These are phyloP conservation scores for Trematocara marginatum DNA, from an alignment of 2,113 vertebrate genomes.

Conservation along the genomic window DNA sequence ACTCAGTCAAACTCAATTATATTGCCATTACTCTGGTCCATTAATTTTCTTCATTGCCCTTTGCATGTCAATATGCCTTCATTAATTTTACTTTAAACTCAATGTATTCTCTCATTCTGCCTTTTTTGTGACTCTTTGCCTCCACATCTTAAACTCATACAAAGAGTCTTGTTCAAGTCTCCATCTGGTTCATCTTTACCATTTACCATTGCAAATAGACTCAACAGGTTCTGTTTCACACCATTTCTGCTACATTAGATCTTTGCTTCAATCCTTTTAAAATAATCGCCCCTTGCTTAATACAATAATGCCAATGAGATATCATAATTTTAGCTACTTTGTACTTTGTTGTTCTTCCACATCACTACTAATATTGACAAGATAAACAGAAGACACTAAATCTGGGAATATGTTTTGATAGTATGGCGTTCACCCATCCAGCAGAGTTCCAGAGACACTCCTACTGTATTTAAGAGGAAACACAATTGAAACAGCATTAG, in stretches of 20 bases:
- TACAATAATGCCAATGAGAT: neutral
- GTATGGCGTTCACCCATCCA: neutral
- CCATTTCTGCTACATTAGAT: neutral
- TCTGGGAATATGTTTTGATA: fast-evolving
- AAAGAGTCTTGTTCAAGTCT: neutral
- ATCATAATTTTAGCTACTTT: neutral
- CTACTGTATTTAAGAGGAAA: neutral
- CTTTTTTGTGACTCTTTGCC: neutral
- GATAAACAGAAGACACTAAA: fast-evolving
- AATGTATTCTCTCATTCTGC: neutral
- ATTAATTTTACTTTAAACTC: neutral
- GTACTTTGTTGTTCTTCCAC: fast-evolving
- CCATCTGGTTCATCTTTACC: fast-evolving
- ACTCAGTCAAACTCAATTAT: neutral
- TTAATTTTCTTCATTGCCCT: neutral
- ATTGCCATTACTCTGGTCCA: neutral
- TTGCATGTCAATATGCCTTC: neutral
- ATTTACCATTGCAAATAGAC: neutral
- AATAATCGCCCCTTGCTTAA: neutral
- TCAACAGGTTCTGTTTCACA: neutral
- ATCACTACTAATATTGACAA: fast-evolving
- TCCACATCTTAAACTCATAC: fast-evolving
- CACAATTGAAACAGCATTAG: neutral
- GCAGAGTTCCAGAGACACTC: fast-evolving
- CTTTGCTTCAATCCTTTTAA: neutral